Base-by-base conservation (phyloP, 1,140 invertebrate genomes). In the Wasmannia auropunctata region DNA sequence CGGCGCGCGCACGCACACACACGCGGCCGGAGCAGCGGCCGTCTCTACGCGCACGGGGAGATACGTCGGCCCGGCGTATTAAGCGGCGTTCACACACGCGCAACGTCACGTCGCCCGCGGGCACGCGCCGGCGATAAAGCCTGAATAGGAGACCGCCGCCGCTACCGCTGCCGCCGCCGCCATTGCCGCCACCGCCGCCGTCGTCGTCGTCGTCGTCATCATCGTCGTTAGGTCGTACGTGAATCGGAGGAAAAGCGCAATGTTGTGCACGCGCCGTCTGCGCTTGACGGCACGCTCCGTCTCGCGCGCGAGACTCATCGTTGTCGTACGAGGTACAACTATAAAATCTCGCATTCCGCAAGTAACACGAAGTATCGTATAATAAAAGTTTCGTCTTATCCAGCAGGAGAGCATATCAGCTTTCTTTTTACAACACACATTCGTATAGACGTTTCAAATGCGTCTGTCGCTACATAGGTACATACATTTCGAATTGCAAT, bases 1-100 rank as follows among this genome's bases (percentile, higher is more conserved):
- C 93, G 92, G 91, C 91, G 91, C 91, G 89, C 91, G 92, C 91
- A 91, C 91, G 72, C 80, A 77, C 69, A 77, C 85, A 56, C 91
- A 67, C 65, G 72, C 85, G 40, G 11, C 37, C 65, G 72, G 19
- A 46, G 19, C 49, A 54, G 8, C 62, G 62, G 31, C 34, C 86
- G 79, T 77, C 25, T 34, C 65, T 37, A 40, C 65, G 79, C 75
- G 65, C 75, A 70, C 76, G 69, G 63, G n/a, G 86, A 88, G 60
- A 62, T 75, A 58, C 63, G 40, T 85, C 62, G 77, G 22, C 54
- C n/a, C 84, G 63, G 62, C 60, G 85, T 86, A 77, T 72, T 76
- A 76, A 62, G 85, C 63, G 49, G 37, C 40, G 58, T 49, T 51
- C 76, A 65, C 76, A 65, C 62, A 54, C 43, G 76, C 76, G 43